A percentile compares a stretch with the other conserved stretches of the same genome.
These are phyloP conservation scores for Sceliomorpha sp. DNA, from an alignment of 2,888 invertebrate species.

Conservation along the genomic window DNA sequence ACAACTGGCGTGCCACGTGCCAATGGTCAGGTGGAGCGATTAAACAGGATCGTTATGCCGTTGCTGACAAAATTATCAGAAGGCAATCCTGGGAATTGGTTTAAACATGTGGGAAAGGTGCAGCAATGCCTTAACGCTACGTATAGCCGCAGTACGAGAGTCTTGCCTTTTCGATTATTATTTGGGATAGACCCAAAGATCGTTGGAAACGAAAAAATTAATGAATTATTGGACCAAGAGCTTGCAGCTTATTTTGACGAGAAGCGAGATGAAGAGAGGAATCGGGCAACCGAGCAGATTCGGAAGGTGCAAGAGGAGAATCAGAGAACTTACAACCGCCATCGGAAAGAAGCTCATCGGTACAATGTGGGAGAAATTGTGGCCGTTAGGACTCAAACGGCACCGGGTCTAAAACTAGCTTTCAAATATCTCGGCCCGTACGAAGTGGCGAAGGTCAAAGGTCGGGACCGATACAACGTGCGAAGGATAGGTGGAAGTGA, in stretches of 20 bases:
- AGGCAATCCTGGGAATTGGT: slow-evolving; percentile 2
- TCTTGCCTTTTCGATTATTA: not conserved
- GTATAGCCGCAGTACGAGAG: not conserved
- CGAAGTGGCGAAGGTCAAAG: not conserved
- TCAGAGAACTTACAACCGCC: not conserved
- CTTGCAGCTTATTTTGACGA: not conserved
- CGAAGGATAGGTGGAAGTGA: too few species aligned
- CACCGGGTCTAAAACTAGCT: slow-evolving; percentile 6
- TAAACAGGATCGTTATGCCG: slow-evolving; percentile 30
- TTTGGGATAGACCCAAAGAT: not conserved
- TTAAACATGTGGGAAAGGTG: slow-evolving; percentile 3
- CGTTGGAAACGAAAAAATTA: not conserved
- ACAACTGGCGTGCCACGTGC: slow-evolving; percentile 24
- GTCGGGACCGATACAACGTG: not conserved
- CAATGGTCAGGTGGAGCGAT: slow-evolving; percentile 28
- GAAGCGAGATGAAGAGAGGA: not conserved
- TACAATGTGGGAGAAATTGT: slow-evolving; percentile 4
- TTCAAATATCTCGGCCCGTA: not conserved
- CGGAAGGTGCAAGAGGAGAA: not conserved
- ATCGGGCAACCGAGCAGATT: not conserved
- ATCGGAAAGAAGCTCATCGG: not conserved
- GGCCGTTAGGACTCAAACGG: not conserved
- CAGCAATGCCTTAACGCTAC: slow-evolving; percentile 4
- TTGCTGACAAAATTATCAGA: not conserved
- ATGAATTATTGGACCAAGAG: not conserved